These are phyloP conservation scores for Sinopyrophorus schimmeli DNA, from an alignment of 2,888 invertebrate genomes.

Conservation along the genomic window DNA sequence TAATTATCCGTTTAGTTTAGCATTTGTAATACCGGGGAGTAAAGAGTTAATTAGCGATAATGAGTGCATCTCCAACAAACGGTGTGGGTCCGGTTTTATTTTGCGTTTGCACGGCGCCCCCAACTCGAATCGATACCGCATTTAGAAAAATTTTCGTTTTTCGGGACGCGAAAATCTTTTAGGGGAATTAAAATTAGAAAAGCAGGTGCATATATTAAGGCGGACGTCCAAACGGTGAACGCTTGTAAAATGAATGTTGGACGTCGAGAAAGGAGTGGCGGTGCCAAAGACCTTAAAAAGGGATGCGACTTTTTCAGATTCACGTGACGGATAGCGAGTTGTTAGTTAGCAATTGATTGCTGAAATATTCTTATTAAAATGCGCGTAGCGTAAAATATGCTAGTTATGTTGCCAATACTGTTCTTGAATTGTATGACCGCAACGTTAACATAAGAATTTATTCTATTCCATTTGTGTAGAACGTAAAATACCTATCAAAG, in stretches of 20 bases:
- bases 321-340: conserved; percentile 18
- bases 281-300: conserved; percentile 18
- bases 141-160: too few species aligned
- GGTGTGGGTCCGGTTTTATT: conserved; percentile 17
- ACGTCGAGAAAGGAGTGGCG: conserved; percentile 12
- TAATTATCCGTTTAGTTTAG: conserved; percentile 49
- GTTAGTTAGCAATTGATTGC: conserved; percentile 10
- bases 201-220: too few species aligned
- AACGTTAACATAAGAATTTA: too few species aligned
- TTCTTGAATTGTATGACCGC: conserved; percentile 2
- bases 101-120: too few species aligned
- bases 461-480: too few species aligned
- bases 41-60: conserved; percentile 48
- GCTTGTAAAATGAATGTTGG: conserved; percentile 13
- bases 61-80: conserved; percentile 38
- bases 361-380: conserved; percentile 14
- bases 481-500: too few species aligned
- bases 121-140: too few species aligned
- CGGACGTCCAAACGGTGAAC: background rate
- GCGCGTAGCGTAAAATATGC: conserved; percentile 13
- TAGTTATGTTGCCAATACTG: background rate
- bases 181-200: too few species aligned
- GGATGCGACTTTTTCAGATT: conserved; percentile 18
- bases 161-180: too few species aligned
- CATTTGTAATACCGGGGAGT: conserved; percentile 43